phyloP scores from a whole-genome alignment of 2,797 vertebrate genomes.

The Epinephelus malabaricus region DNA sequence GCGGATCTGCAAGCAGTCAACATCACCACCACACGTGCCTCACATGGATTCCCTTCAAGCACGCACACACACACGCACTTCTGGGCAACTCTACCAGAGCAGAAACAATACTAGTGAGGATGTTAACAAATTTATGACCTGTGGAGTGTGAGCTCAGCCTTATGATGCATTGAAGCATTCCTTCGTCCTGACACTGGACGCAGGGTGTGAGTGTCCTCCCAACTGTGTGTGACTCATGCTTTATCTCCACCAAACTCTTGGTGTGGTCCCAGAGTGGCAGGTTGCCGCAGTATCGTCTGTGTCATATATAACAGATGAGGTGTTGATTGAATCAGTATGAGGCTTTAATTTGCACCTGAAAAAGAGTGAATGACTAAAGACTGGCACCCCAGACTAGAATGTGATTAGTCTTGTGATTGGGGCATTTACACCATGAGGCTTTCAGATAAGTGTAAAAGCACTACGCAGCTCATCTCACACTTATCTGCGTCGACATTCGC shows the following conservation, averaged over 20 bases:
- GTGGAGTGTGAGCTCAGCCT: slow-evolving; percentile 50
- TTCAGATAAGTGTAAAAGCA: slow-evolving; percentile 56
- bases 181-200: slow-evolving; percentile 58
- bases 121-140: slow-evolving; percentile 33
- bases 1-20: slow-evolving; percentile 52
- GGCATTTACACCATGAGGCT: slow-evolving; percentile 27
- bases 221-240: slow-evolving; percentile 59
- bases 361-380: slow-evolving; percentile 20
- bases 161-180: slow-evolving; percentile 61
- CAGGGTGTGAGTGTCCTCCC: slow-evolving; percentile 55
- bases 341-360: slow-evolving; percentile 73
- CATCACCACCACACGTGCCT: slow-evolving; percentile 34
- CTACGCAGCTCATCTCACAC: slow-evolving; percentile 51
- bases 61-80: slow-evolving; percentile 37
- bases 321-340: slow-evolving; percentile 53
- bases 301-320: slow-evolving; percentile 7
- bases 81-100: slow-evolving; percentile 10
- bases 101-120: slow-evolving; percentile 39
- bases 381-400: slow-evolving; percentile 40
- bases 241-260: slow-evolving; percentile 37
- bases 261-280: slow-evolving; percentile 23
- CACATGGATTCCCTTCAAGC: slow-evolving; percentile 45
- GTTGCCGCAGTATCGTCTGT: neutral
- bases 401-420: slow-evolving; percentile 57
- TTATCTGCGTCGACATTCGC: slow-evolving; percentile 48